Evolutionary conservation across 37 sponge, comb jelly and placozoan species (phyloP), one percentile per base, ranked within the genome.

Genomic region (Tethya wilhelma): DNA sequence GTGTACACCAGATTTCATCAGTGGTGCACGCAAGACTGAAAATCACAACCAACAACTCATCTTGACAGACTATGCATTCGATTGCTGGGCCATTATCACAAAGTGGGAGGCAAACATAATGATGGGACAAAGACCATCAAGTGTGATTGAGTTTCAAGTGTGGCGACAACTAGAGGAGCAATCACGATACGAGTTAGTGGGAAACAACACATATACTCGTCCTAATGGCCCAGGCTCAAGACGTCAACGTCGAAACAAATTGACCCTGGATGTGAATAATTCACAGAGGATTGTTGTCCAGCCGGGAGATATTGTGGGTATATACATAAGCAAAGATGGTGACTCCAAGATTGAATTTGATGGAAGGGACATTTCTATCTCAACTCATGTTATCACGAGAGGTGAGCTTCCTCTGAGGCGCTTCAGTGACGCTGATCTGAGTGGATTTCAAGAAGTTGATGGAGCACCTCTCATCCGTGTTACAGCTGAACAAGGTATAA

Each of bases 61-160:
- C 6, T 23, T 75, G 23, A 59, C 75, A 2, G 25, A 33, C 2
- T 75, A 75, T 32, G 12, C 39, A 20, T 75, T 75, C 60, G 20
- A 17, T n/a, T 75, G 75, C 41, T 39, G 39, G 5, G 40, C 43
- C 22, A 38, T 34, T 28, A 75, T 75, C 40, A 38, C 41, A 3
- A 20, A 38, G 23, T 75, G 75, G 75, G 75, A 58, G 38, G 75
- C 71, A 23, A 23, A 26, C 7, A 7, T 39, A 32, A 37, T 12
- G 14, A 28, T n/a, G 28, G 2, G 20, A 4, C 29, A 22, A 30
- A 28, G 30, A 33, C 11, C 25, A 1, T 26, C 33, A 9, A 38
- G n/a, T 22, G 59, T 40, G 39, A 45, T 75, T 22, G 41, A 59
- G 14, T 75, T 75, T 29, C 75, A 75, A 33, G 62, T 75, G 1